Percentiles rank a stretch among this genome's conserved stretches.
Evolutionary conservation across 2,797 vertebrate genomes (phyloP).

Genomic region (Varecia variegata): DNA sequence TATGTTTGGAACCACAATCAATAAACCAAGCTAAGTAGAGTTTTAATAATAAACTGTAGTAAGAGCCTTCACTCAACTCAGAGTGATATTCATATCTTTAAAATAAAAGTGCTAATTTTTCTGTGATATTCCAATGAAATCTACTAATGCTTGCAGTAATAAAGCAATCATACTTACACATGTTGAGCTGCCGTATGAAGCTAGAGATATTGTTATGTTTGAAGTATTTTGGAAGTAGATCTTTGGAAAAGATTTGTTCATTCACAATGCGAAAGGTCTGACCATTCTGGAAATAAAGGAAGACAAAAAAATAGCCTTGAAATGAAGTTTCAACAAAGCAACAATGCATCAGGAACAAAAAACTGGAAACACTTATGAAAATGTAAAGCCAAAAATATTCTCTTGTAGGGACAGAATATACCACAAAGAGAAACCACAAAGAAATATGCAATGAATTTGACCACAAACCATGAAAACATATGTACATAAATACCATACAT

Average conservation of each 20-base stretch:
- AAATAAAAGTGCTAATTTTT: background rate
- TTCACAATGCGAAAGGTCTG: conserved; percentile 84
- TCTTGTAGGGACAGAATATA: background rate
- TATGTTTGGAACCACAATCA: background rate
- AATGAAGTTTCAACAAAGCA: background rate
- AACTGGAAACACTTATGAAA: background rate
- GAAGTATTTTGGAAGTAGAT: conserved; percentile 85
- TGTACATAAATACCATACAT: background rate
- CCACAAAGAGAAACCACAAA: background rate
- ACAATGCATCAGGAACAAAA: background rate
- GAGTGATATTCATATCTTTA: background rate
- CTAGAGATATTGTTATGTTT: conserved; percentile 86
- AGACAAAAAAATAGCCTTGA: background rate
- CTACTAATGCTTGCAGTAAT: background rate
- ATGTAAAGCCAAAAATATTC: background rate
- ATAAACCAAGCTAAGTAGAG: background rate
- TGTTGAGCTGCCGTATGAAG: conserved; percentile 85
- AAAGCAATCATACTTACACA: conserved; percentile 80
- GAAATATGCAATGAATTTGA: background rate
- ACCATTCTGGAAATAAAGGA: conserved; percentile 79
- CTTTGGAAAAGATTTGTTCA: conserved; percentile 83
- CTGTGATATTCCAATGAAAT: background rate
- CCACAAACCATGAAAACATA: background rate
- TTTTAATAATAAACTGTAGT: background rate
- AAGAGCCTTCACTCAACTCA: background rate